A percentile compares a stretch with the other conserved stretches of the same genome.
phyloP scores from a whole-genome alignment of 2,797 vertebrate genomes.

The Alosa sapidissima region DNA sequence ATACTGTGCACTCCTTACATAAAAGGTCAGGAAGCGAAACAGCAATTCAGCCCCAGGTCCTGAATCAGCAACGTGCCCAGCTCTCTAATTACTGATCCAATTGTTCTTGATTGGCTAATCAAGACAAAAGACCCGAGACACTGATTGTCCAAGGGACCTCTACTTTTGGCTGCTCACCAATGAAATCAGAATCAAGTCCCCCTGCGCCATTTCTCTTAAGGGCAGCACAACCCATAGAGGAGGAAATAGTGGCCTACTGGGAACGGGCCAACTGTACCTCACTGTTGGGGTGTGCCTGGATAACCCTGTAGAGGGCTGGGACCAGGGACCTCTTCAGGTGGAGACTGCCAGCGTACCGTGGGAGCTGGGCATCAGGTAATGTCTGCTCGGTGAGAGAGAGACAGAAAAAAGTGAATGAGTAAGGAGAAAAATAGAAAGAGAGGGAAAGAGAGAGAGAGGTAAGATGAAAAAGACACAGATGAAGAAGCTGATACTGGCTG shows the following conservation, averaged over 20 bases:
- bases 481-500: background rate
- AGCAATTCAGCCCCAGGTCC: too few species aligned
- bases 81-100: background rate
- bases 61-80: background rate
- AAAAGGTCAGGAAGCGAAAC: too few species aligned
- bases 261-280: slow-evolving; percentile 75
- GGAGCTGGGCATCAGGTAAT: slow-evolving; percentile 92
- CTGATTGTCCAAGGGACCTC: background rate
- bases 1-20: too few species aligned
- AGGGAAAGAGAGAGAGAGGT: background rate
- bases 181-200: background rate
- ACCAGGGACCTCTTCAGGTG: slow-evolving; percentile 92
- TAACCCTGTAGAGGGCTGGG: slow-evolving; percentile 92
- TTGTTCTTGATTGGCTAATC: background rate
- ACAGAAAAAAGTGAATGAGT: background rate
- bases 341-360: slow-evolving; percentile 89
- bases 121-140: background rate
- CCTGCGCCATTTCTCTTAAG: background rate
- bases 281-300: slow-evolving; percentile 89
- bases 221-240: background rate
- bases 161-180: background rate
- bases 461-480: background rate
- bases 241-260: background rate
- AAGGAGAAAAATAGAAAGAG: background rate
- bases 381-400: slow-evolving; percentile 67